A percentile compares a stretch with the other conserved stretches of the same genome.
Evolutionary conservation across 2,888 invertebrate species (phyloP).

Genomic region (Oxycera nigricornis): DNA sequence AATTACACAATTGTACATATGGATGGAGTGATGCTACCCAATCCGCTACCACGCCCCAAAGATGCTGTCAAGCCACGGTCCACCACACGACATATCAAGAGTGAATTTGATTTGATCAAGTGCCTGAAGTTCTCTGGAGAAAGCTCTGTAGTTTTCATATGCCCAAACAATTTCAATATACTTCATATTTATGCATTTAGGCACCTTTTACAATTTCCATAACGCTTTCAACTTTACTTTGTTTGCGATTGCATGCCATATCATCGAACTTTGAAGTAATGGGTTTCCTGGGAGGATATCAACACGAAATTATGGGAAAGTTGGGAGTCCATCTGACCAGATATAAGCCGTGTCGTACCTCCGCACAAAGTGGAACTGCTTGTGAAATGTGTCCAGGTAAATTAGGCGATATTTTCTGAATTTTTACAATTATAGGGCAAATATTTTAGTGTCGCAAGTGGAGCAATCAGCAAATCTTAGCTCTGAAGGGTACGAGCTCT

Average conservation of each 20-base stretch:
- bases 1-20: conserved; percentile 48
- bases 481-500: conserved; percentile 62
- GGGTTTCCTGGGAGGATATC: conserved; percentile 73
- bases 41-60: conserved; percentile 17
- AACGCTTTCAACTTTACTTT: conserved; percentile 67
- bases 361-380: conserved; percentile 70
- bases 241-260: conserved; percentile 76
- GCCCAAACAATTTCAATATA: not conserved
- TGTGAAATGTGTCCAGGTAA: conserved; percentile 81
- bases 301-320: conserved; percentile 44
- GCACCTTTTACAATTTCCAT: conserved; percentile 70
- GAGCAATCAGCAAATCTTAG: conserved; percentile 67
- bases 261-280: conserved; percentile 75
- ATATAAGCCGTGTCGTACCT: conserved; percentile 72
- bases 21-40: conserved; percentile 38
- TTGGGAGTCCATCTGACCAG: conserved; percentile 62
- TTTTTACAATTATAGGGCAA: not conserved
- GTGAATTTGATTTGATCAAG: conserved; percentile 48
- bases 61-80: conserved; percentile 14
- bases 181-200: conserved; percentile 57
- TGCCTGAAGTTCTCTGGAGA: conserved; percentile 48
- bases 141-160: conserved; percentile 39
- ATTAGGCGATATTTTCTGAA: too few species aligned
- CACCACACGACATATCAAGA: conserved; percentile 40
- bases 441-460: conserved; percentile 67